These are phyloP conservation scores for Phoeniculus purpureus DNA, from an alignment of 2,797 vertebrate species.

Conservation along the genomic window DNA sequence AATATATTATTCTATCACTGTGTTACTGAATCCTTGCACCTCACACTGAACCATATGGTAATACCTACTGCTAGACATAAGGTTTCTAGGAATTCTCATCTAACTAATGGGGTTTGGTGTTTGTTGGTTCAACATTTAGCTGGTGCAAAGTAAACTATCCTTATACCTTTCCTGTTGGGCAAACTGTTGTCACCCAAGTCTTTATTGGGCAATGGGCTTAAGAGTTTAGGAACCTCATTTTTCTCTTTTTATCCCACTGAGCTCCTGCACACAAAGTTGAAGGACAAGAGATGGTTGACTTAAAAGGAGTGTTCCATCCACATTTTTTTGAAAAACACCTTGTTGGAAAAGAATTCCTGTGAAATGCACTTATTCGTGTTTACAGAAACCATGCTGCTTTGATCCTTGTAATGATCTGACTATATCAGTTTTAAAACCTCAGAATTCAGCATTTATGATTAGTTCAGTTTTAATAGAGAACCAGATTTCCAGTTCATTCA, in stretches of 20 bases:
- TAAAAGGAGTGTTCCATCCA: background rate
- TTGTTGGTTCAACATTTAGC: slow-evolving; percentile 62
- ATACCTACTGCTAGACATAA: slow-evolving; percentile 61
- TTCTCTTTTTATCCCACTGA: background rate
- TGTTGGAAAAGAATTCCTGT: background rate
- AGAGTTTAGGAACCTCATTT: background rate
- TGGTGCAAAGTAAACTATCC: slow-evolving; percentile 36
- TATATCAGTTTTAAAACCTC: background rate
- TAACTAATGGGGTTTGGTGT: slow-evolving; percentile 46
- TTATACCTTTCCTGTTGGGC: background rate
- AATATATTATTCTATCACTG: slow-evolving; percentile 46
- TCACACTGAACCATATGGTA: slow-evolving; percentile 55
- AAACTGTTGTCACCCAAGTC: background rate
- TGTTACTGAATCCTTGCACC: slow-evolving; percentile 49
- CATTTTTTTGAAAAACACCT: background rate
- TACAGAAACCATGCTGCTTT: background rate
- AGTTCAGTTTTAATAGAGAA: slow-evolving; percentile 19
- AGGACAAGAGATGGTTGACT: background rate
- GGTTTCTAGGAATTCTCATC: slow-evolving; percentile 47
- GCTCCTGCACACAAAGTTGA: background rate
- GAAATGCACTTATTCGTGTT: background rate
- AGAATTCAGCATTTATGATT: background rate
- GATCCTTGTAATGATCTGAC: background rate
- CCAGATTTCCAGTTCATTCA: slow-evolving; percentile 15
- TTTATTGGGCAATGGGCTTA: background rate